phyloP scores from a whole-genome alignment of 2,797 vertebrate genomes.

The Oreonectes daqikongensis region DNA sequence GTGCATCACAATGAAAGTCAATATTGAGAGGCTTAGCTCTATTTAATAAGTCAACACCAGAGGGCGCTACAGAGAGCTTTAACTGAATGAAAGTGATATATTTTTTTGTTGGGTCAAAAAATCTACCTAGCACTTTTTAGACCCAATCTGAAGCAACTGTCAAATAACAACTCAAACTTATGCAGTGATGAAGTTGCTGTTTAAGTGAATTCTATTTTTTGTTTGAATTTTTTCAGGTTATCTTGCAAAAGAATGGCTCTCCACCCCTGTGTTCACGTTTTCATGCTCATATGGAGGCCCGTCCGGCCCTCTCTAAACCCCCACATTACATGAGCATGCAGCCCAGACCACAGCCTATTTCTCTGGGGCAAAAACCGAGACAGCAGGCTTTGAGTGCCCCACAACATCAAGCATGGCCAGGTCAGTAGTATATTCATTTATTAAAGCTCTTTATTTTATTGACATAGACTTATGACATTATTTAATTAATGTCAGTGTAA shows the following conservation, averaged over 20 bases:
- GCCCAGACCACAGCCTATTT: conserved; percentile 53
- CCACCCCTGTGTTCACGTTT: conserved; percentile 70
- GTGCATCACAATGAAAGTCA: not conserved
- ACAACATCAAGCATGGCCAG: conserved; percentile 50
- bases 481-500: no score
- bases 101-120: no score
- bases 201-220: not conserved
- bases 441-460: not conserved
- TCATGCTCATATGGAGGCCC: conserved; percentile 70
- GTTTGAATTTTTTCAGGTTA: conserved; percentile 54
- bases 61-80: conserved; percentile 62
- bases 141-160: not conserved
- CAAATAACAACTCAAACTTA: not conserved
- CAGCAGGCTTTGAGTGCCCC: conserved; percentile 33
- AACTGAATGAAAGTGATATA: not conserved
- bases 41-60: conserved; percentile 61
- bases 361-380: conserved; percentile 37
- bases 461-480: no score
- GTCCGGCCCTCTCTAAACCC: conserved; percentile 59
- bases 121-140: not conserved
- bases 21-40: not conserved
- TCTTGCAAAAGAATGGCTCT: conserved; percentile 3
- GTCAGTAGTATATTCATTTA: conserved; percentile 56
- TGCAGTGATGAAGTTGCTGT: not conserved
- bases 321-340: conserved; percentile 49